phyloP scores from a whole-genome alignment of 2,888 invertebrate genomes.

The Drosophila cracens region DNA sequence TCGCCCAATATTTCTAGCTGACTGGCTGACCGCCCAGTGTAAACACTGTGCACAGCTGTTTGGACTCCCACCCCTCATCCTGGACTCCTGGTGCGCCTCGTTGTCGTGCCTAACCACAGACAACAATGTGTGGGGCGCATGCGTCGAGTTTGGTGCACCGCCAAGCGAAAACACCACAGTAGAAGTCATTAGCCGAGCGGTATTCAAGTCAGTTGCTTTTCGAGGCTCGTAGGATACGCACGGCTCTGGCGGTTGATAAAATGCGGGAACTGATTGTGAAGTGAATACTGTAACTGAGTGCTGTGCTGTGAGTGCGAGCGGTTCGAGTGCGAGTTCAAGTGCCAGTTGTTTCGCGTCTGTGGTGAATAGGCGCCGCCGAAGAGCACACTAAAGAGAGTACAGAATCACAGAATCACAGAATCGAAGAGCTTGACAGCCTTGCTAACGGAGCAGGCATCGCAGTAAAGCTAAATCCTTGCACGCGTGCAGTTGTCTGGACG shows the following conservation, averaged over 20 bases:
- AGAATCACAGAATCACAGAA: conserved; percentile 19
- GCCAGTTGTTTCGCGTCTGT: conserved; percentile 46
- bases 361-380: conserved; percentile 59
- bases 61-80: conserved; percentile 1
- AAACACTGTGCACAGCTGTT: conserved; percentile 73
- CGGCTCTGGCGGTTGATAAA: conserved; percentile 69
- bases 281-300: conserved; percentile 49
- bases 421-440: conserved; percentile 45
- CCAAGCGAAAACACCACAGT: conserved; percentile 50
- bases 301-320: conserved; percentile 50
- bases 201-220: conserved; percentile 82
- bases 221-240: conserved; percentile 84
- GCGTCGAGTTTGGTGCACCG: conserved; percentile 58
- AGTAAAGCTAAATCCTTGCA: conserved; percentile 67
- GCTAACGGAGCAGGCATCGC: conserved; percentile 42
- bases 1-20: conserved; percentile 21
- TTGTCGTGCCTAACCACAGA: conserved; percentile 74
- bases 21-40: conserved; percentile 52
- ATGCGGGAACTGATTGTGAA: conserved; percentile 49
- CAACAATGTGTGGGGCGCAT: conserved; percentile 67
- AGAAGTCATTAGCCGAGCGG: conserved; percentile 22
- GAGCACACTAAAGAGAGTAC: conserved; percentile 58
- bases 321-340: conserved; percentile 54
- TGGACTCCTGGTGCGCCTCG: not conserved
- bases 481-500: conserved; percentile 70